phyloP scores from a whole-genome alignment of 2,113 vertebrate genomes.

The Phylloscopus trochiloides region DNA sequence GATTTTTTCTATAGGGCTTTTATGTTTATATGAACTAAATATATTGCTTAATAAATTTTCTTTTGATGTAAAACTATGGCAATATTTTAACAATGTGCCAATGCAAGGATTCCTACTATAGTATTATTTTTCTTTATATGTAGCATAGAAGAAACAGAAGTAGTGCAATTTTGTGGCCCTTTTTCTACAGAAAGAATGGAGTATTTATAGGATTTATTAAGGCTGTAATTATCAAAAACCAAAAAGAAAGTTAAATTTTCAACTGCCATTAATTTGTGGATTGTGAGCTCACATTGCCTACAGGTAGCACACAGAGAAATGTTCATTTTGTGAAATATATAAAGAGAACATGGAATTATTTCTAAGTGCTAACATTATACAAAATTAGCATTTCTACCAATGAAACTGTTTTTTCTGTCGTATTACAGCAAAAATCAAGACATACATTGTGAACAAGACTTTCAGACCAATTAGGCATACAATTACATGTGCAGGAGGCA shows the following conservation, averaged over 20 bases:
- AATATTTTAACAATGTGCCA: not conserved
- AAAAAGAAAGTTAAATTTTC: not conserved
- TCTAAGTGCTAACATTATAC: not conserved
- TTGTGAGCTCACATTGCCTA: not conserved
- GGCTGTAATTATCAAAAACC: not conserved
- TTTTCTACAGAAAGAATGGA: not conserved
- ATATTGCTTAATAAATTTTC: not conserved
- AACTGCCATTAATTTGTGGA: not conserved
- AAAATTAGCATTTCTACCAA: not conserved
- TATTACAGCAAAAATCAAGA: slow-evolving; percentile 21
- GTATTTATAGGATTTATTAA: not conserved
- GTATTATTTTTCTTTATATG: not conserved
- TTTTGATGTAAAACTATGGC: not conserved
- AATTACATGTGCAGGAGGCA: slow-evolving; percentile 45
- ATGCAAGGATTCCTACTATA: not conserved
- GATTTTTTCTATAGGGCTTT: not conserved
- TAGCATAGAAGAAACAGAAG: not conserved
- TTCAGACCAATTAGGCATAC: slow-evolving; percentile 43
- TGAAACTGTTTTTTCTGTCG: not conserved
- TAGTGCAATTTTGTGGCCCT: not conserved
- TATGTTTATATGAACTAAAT: not conserved
- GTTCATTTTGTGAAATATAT: not conserved
- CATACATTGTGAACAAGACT: slow-evolving; percentile 24
- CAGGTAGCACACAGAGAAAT: not conserved
- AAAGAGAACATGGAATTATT: not conserved